A percentile compares a stretch with the other conserved stretches of the same genome.
phyloP scores from a whole-genome alignment of 2,888 invertebrate species.

The Drosophila percnosoma region DNA sequence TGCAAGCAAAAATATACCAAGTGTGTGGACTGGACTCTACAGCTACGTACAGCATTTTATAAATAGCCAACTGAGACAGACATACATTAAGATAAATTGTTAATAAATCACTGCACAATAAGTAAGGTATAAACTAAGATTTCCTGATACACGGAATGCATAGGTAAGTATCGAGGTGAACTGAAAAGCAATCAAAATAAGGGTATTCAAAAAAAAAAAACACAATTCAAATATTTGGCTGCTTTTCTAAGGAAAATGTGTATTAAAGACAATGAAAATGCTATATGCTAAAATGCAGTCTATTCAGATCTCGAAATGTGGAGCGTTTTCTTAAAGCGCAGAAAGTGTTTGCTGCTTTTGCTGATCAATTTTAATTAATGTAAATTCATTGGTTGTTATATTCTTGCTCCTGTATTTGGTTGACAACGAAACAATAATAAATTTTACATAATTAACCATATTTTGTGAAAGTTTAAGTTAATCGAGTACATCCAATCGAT shows the following conservation, averaged over 20 bases:
- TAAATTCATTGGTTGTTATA: no score
- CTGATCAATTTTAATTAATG: no score
- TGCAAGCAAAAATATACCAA: conserved; percentile 39
- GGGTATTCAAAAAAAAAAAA: background rate
- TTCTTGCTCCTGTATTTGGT: no score
- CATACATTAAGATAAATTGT: conserved; percentile 15
- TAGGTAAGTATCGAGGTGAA: background rate
- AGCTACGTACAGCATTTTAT: conserved; percentile 11
- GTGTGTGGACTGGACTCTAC: conserved; percentile 17
- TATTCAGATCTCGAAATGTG: background rate
- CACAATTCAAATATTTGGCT: no score
- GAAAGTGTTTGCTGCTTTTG: no score
- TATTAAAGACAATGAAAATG: background rate
- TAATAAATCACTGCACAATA: conserved; percentile 5
- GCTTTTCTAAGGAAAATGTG: background rate
- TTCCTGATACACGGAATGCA: no score
- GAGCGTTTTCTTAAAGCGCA: no score
- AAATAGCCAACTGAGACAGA: conserved; percentile 21
- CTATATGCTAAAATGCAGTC: background rate
- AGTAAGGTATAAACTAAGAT: background rate
- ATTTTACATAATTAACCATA: background rate
- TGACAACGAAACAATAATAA: no score
- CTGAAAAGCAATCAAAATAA: background rate
- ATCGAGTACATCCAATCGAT: no score
- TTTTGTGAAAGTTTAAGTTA: background rate